Base-by-base conservation (phyloP, 2,113 vertebrate genomes). In the Psephotus haematonotus region DNA sequence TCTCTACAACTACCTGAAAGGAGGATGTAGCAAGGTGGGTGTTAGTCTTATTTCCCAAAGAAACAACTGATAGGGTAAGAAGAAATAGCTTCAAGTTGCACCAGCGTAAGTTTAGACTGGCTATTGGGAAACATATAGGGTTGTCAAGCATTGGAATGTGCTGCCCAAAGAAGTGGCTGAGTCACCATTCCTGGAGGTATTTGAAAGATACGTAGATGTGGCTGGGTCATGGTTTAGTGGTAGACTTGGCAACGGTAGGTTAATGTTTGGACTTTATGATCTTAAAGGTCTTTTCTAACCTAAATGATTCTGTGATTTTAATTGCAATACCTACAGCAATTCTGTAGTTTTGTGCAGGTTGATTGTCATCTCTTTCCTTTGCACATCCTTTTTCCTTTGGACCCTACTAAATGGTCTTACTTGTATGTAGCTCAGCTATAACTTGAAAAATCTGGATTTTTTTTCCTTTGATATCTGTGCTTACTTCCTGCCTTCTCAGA, bases 1-100 rank as follows among this genome's bases (percentile, higher is more conserved):
- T 69, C 37, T 75, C 11, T 75, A 41, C 22, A 75, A 9, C 10
- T 31, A 43, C 7, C 16, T 52, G 47, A 28, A 33, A 64, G 35
- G 46, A 31, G 27, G 35, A 5, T 69, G 11, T 35, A 55, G n/a
- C 0, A 3, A 29, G 5, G 19, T 65, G 44, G 11, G 22, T 3
- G 2, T 39, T 0, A 0, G 17, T 37, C 28, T 46, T 20, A 88
- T 64, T 14, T 37, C 13, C 2, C 22, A 7, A 1, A 1, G 18
- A 41, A 43, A 25, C 6, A 23, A 60, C 27, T 4, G 3, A 27
- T 10, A 46, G 27, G 35, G 25, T 3, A 5, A 57, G 19, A 55
- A 17, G 41, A 63, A 15, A 37, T 23, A 10, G 17, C 37, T 9
- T 80, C 25, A 59, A 17, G 18, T 20, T 84, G 55, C 15, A 6